phyloP scores from a whole-genome alignment of 2,113 vertebrate species.

The Scartelaos histophorus region DNA sequence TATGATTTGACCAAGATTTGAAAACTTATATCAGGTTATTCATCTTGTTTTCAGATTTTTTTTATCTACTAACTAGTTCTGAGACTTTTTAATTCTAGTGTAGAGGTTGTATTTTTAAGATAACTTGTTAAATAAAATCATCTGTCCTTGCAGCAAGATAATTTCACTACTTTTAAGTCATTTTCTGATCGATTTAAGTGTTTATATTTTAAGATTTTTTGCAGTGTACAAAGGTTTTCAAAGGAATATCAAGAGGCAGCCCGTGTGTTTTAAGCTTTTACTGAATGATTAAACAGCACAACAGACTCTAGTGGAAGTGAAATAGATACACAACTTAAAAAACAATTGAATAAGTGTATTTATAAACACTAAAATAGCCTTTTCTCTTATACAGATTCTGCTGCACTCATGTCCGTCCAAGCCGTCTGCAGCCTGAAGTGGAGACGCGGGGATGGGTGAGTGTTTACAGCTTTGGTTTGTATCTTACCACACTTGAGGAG shows the following conservation, averaged over 20 bases:
- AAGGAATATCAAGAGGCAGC: constrained; percentile 21
- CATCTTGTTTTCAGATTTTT: no score
- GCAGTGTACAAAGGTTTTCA: not conserved
- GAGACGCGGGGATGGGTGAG: constrained; percentile 20
- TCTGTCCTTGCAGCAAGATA: no score
- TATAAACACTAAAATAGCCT: no score
- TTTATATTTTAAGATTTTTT: no score
- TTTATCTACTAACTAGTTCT: no score
- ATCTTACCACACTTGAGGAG: constrained; percentile 34
- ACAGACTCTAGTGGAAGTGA: not conserved
- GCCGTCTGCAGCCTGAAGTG: constrained; percentile 21
- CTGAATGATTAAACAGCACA: constrained; percentile 18
- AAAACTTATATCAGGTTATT: no score
- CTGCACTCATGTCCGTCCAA: constrained; percentile 13
- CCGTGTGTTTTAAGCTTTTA: constrained; percentile 28
- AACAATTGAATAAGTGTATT: not conserved
- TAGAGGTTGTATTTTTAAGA: no score
- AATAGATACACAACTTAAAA: not conserved
- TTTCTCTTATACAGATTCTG: constrained; percentile 3
- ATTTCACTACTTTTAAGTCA: no score
- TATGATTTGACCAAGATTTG: no score
- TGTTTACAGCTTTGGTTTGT: constrained; percentile 47
- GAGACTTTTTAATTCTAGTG: no score
- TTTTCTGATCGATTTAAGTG: no score
- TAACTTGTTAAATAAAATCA: no score